Evolutionary conservation across 2,797 vertebrate species (phyloP).

Genomic region (Scarus forsteni): DNA sequence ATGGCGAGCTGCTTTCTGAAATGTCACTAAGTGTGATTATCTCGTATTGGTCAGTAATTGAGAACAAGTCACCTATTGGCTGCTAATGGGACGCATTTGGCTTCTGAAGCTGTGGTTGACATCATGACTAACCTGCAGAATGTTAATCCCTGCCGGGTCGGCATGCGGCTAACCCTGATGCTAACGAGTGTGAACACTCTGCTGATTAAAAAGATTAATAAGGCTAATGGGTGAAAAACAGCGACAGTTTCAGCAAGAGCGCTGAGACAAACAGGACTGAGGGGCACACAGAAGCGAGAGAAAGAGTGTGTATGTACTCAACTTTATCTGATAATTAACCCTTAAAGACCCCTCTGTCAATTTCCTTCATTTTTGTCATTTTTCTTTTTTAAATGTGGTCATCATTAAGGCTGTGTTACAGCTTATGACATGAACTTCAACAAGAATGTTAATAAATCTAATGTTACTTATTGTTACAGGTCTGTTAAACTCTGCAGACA

Average conservation of each 20-base stretch:
- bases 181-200: conserved; percentile 69
- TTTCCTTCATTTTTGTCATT: no score
- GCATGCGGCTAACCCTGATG: conserved; percentile 48
- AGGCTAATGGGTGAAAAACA: conserved; percentile 75
- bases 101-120: conserved; percentile 43
- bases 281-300: conserved; percentile 39
- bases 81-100: conserved; percentile 50
- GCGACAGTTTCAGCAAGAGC: conserved; percentile 59
- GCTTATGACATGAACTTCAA: no score
- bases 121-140: conserved; percentile 65
- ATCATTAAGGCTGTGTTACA: no score
- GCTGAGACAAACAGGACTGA: conserved; percentile 59
- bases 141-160: conserved; percentile 67
- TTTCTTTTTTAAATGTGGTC: no score
- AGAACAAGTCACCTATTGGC: conserved; percentile 74
- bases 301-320: conserved; percentile 1
- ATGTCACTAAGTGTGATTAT: conserved; percentile 65
- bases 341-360: no score
- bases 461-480: no score
- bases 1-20: conserved; percentile 35
- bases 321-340: no score
- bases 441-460: no score
- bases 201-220: conserved; percentile 81
- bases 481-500: no score
- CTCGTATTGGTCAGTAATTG: conserved; percentile 71